Evolutionary conservation across 2,888 invertebrate species (phyloP).

Genomic region (Palloptera scutellata): DNA sequence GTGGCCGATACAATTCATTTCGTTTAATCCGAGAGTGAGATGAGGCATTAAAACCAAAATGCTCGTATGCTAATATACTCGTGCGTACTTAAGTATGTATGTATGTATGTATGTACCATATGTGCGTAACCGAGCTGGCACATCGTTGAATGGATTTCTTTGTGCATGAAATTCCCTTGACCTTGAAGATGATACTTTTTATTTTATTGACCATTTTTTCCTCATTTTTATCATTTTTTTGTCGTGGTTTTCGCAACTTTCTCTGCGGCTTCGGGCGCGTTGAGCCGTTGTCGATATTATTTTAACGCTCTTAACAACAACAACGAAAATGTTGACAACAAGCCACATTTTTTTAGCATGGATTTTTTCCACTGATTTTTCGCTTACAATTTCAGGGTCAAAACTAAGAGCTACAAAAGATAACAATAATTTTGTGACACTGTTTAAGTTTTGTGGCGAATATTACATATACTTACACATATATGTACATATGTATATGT

Average conservation of each 20-base stretch:
- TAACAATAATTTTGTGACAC: conserved; percentile 21
- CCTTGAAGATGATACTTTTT: conserved; percentile 33
- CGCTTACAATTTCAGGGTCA: conserved; percentile 34
- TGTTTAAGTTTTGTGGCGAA: conserved; percentile 6
- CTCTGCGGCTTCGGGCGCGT: conserved; percentile 17
- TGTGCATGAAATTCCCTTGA: conserved; percentile 33
- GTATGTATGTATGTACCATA: too few species aligned
- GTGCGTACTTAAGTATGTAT: too few species aligned
- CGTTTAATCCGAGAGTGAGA: too few species aligned
- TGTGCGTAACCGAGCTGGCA: not conserved
- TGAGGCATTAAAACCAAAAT: too few species aligned
- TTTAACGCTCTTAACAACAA: conserved; percentile 16
- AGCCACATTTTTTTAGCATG: too few species aligned
- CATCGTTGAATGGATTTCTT: conserved; percentile 23
- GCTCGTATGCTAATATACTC: too few species aligned
- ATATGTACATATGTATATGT: not conserved
- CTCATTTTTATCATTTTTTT: conserved; percentile 18
- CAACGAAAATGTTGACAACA: not conserved
- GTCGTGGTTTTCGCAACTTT: conserved; percentile 33
- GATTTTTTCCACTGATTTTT: too few species aligned
- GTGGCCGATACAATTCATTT: too few species aligned
- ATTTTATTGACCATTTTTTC: conserved; percentile 17
- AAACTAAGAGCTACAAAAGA: conserved; percentile 18
- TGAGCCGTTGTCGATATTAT: conserved; percentile 9
- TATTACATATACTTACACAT: not conserved